Evolutionary conservation across 2,113 vertebrate species (phyloP), one percentile per base, ranked within the genome.

Genomic region (Larimichthys polyactis): DNA sequence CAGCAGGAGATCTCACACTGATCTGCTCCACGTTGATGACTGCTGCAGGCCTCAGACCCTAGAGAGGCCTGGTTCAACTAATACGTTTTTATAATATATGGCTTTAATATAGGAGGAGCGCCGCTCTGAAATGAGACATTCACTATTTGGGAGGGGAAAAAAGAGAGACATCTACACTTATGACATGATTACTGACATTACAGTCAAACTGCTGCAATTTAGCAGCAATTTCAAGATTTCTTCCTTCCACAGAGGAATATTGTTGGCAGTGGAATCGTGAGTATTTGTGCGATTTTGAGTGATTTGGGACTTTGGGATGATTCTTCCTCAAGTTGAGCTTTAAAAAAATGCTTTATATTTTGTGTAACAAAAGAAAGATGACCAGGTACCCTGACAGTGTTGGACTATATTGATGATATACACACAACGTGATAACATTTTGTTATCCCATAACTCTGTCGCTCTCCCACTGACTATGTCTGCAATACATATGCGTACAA

Each of bases 1-100:
- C 77, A 83, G 90, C 86, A 84, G 81, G 84, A 90, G 92, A 92
- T 93, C 89, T 90, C 89, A 80, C 88, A 89, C 88, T 80, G 90
- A 92, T 90, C 72, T 73, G 82, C 85, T 81, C 62, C 64, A 73
- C 74, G 81, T 48, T 82, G 87, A 77, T 83, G 79, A 43, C 52
- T 79, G 75, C 86, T 78, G 71, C 83, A 75, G 90, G 85, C 81
- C 87, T 81, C 71, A 36, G 83, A 63, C 40, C 72, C 84, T 75
- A 64, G 64, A 76, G 83, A 86, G 75, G 74, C 52, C 74, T 54
- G 62, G 57, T 67, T 46, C 74, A 62, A 48, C 89, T 74, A 66
- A 89, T 82, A 48, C 63, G 2, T 17, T 68, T 46, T 79, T 32
- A 74, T 62, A 82, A 89, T 83, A 48, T 51, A 85, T 69, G 74